These are phyloP conservation scores for Lepidocyrtoides sp. DNA, from an alignment of 2,888 invertebrate species.

Conservation along the genomic window DNA sequence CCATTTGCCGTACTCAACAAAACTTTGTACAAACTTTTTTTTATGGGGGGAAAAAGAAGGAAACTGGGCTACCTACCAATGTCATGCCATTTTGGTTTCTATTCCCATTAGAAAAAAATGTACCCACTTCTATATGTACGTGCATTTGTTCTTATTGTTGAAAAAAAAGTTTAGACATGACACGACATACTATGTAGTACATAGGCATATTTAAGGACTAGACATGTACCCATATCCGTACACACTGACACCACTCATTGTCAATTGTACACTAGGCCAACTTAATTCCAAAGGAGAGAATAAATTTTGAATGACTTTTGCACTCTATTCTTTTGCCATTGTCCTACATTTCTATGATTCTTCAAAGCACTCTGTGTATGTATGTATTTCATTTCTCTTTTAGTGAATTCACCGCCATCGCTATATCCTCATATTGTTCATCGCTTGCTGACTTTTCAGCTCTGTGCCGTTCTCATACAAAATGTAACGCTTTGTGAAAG, in stretches of 20 bases:
- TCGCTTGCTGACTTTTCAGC: neutral
- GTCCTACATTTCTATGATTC: conserved; percentile 4
- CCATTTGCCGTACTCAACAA: no score
- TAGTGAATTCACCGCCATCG: neutral
- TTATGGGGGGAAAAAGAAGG: no score
- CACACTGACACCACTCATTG: neutral
- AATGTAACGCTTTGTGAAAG: neutral
- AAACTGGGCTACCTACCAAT: no score
- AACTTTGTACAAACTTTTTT: no score
- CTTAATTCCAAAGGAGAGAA: conserved; percentile 2
- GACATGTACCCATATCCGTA: neutral
- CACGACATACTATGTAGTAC: neutral
- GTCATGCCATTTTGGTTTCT: no score
- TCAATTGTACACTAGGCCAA: conserved; percentile 15
- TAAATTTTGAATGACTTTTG: conserved; percentile 41
- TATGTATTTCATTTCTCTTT: neutral
- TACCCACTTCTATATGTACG: no score
- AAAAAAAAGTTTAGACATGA: neutral
- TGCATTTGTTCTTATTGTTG: neutral
- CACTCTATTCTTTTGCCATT: conserved; percentile 12
- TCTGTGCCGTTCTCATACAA: neutral
- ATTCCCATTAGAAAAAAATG: no score
- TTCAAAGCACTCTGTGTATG: neutral
- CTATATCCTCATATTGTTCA: neutral
- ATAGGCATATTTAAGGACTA: neutral